Percentiles rank a stretch among this genome's conserved stretches.
These are phyloP conservation scores for Columba livia DNA, from an alignment of 2,113 vertebrate species.

Conservation along the genomic window DNA sequence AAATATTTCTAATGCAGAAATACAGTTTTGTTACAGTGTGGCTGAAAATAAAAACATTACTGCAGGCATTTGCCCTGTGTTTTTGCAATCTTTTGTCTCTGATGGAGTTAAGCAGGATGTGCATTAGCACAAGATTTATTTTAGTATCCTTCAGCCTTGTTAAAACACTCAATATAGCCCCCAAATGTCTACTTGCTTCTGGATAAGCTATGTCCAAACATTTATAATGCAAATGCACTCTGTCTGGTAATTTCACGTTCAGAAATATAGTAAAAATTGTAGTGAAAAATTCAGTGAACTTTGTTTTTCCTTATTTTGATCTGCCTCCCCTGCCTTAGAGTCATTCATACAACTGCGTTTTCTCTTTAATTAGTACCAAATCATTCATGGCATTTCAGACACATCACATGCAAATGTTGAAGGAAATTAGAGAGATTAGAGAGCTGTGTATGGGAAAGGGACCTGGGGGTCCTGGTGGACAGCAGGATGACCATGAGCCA, in stretches of 20 bases:
- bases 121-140: background rate
- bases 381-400: background rate
- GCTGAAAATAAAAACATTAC: background rate
- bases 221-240: background rate
- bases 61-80: background rate
- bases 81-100: background rate
- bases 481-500: too few relatives aligned
- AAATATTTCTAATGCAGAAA: background rate
- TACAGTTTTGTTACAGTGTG: background rate
- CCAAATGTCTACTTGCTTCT: background rate
- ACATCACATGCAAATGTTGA: background rate
- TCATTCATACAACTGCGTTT: background rate
- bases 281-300: background rate
- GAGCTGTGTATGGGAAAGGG: too few relatives aligned
- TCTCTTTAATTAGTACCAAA: background rate
- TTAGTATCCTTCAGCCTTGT: background rate
- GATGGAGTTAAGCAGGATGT: background rate
- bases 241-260: background rate
- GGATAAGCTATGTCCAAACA: background rate
- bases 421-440: background rate
- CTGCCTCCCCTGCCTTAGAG: background rate
- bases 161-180: background rate
- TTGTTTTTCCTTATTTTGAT: conserved; percentile 3
- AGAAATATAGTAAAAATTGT: background rate
- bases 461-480: too few relatives aligned